These are phyloP conservation scores for Malthinus seriepunctatus DNA, from an alignment of 2,888 invertebrate genomes.

Conservation along the genomic window DNA sequence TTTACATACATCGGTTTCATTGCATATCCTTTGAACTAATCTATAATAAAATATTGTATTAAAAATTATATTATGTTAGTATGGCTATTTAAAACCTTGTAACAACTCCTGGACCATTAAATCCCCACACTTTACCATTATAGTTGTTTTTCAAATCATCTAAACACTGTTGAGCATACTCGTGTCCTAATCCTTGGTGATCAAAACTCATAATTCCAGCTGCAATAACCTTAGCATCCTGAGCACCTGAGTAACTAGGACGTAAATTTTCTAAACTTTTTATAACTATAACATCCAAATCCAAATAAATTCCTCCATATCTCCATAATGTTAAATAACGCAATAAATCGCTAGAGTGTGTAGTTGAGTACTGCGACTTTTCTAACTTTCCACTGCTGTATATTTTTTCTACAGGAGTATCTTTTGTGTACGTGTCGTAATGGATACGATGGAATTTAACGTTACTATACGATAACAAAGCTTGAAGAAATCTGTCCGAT, in stretches of 20 bases:
- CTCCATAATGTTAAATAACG: slow-evolving; percentile 69
- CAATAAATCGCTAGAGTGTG: slow-evolving; percentile 67
- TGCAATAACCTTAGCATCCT: slow-evolving; percentile 62
- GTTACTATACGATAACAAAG: slow-evolving; percentile 41
- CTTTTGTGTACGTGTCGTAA: slow-evolving; percentile 56
- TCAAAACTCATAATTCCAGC: slow-evolving; percentile 70
- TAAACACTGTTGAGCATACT: slow-evolving; percentile 61
- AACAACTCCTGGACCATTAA: too few species aligned
- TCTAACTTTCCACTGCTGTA: slow-evolving; percentile 56
- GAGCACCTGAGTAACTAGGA: slow-evolving; percentile 65
- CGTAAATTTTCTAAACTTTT: slow-evolving; percentile 51
- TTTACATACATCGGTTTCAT: too few species aligned
- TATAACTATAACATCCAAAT: too few species aligned
- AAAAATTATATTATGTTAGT: too few species aligned
- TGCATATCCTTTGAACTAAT: too few species aligned
- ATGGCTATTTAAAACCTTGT: too few species aligned
- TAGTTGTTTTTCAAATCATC: slow-evolving; percentile 59
- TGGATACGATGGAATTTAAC: slow-evolving; percentile 58
- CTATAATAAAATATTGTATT: too few species aligned
- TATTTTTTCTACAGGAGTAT: slow-evolving; percentile 63
- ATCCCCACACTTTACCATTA: slow-evolving; percentile 40
- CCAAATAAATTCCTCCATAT: too few species aligned
- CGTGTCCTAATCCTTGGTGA: slow-evolving; percentile 56
- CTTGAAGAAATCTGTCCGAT: slow-evolving; percentile 46
- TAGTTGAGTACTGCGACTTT: slow-evolving; percentile 59